Conservation (phyloP, 2,113 vertebrate genomes). For the Corvus hawaiiensis region DNA sequence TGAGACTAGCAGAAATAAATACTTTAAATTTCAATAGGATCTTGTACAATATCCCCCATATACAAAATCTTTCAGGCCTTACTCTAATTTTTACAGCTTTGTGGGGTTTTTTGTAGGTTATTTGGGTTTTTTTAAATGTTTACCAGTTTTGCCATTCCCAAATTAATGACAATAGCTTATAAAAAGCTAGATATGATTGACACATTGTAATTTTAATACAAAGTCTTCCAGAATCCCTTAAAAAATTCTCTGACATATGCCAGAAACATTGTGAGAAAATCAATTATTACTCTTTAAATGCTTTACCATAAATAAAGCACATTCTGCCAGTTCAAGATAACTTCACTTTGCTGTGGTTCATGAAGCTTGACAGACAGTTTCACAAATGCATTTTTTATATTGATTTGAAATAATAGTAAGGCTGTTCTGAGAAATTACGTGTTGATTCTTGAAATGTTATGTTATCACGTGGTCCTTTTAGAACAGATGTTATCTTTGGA, state of each 20-base stretch:
- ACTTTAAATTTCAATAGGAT: neutral
- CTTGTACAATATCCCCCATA: neutral
- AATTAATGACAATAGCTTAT: neutral
- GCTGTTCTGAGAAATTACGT: neutral
- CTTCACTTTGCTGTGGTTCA: neutral
- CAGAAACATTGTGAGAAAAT: neutral
- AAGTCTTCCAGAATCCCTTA: neutral
- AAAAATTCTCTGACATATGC: neutral
- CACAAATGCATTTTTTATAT: neutral
- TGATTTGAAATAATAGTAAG: neutral
- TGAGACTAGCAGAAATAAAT: neutral
- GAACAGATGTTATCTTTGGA: conserved; percentile 17
- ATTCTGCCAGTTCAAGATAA: neutral
- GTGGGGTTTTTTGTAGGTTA: neutral
- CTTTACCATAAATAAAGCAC: neutral
- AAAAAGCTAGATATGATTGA: neutral
- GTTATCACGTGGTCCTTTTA: neutral
- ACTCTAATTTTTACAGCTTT: neutral
- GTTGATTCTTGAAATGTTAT: neutral
- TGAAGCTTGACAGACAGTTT: neutral
- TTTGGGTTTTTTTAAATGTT: neutral
- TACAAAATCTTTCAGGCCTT: neutral
- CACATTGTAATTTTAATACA: neutral
- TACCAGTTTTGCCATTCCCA: neutral
- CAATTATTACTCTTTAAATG: neutral